phyloP scores from a whole-genome alignment of 2,113 vertebrate species.

The Eublepharis macularius region DNA sequence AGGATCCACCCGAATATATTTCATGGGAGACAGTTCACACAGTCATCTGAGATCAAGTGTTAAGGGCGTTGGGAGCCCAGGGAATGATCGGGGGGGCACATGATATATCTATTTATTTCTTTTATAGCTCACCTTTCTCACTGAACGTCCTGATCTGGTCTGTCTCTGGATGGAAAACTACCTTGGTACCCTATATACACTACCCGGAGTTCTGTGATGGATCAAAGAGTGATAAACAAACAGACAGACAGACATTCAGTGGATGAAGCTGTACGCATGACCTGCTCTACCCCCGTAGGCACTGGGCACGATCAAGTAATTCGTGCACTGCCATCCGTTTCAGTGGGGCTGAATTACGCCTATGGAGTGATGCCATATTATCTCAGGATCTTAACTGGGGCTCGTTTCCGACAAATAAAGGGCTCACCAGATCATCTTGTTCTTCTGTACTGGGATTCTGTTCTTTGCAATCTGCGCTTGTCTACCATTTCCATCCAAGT shows the following conservation, averaged over 20 bases:
- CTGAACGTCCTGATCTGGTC: too few relatives aligned
- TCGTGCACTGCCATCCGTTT: background rate
- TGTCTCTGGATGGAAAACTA: too few relatives aligned
- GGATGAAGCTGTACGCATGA: too few relatives aligned
- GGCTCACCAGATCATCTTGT: constrained; percentile 1
- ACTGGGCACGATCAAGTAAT: background rate
- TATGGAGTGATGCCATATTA: background rate
- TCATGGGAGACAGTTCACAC: background rate
- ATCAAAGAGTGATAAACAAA: too few relatives aligned
- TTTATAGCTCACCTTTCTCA: too few relatives aligned
- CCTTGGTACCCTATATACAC: too few relatives aligned
- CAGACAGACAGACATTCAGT: background rate
- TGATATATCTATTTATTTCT: too few relatives aligned
- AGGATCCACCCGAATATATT: background rate
- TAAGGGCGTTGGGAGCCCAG: too few relatives aligned
- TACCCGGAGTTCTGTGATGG: too few relatives aligned
- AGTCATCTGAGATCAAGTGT: background rate
- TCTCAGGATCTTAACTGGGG: constrained; percentile 7
- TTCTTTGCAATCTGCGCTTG: constrained; percentile 5
- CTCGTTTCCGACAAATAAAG: background rate
- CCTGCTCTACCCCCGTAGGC: too few relatives aligned
- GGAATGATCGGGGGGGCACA: too few relatives aligned
- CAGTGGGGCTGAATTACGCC: background rate
- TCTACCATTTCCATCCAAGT: constrained; percentile 3
- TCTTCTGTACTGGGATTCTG: background rate